Evolutionary conservation across 2,888 invertebrate species (phyloP), one percentile per base, ranked within the genome.

Genomic region (Volucella zonaria): DNA sequence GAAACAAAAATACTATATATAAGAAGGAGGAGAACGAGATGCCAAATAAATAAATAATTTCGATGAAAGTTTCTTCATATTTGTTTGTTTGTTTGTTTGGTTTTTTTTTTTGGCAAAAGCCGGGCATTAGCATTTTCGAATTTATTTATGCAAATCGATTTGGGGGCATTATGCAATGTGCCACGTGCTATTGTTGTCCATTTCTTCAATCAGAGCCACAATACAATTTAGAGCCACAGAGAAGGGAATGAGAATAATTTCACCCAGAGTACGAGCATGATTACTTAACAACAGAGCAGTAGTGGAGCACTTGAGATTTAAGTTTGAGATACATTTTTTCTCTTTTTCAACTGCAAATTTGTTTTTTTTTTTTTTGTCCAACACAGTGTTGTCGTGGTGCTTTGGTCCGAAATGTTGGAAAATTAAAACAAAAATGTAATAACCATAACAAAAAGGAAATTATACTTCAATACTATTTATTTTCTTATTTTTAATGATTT

Each of bases 121-220:
- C 62, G 56, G 54, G 6, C 51, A 51, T 42, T 38, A 58, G 43
- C 52, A 47, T 54, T 56, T 40, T 31, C 40, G 38, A 47, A 59
- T 79, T 73, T 66, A 73, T 73, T 78, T 66, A n/a, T 45, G 51
- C 43, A 43, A 58, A 66, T 66, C 23, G 52, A 59, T 31, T 23
- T 59, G 54, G 12, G 47, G 71, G 14, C 52, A 31, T 56, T 52
- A 62, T 62, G 54, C 61, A 67, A 73, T 66, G 23, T 49, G 31
- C 74, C 76, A 76, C 64, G 76, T 75, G 81, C 70, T 64, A 38
- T 74, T 49, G 8, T 12, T 56, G 74, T 47, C 52, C 61, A 68
- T 74, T 81, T 71, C 47, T 52, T 52, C 61, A 71, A 49, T 49
- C 58, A 47, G 58, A 78, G 56, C 49, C 61, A 67, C 18, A 12